phyloP scores from a whole-genome alignment of 2,113 vertebrate species.

The Istiophorus platypterus region DNA sequence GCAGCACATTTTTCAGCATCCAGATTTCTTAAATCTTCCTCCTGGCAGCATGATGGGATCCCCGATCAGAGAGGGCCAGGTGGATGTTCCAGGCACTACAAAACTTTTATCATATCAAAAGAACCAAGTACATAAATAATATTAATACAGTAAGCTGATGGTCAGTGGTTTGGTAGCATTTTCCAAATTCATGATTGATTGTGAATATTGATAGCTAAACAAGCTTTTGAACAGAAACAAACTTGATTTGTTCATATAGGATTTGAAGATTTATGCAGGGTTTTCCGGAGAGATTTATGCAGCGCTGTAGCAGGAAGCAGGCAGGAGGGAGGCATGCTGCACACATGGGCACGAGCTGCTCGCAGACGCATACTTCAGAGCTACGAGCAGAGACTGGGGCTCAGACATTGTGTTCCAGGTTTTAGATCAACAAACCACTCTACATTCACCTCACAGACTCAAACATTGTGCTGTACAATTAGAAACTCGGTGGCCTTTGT shows the following conservation, averaged over 20 bases:
- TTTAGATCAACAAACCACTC: slow-evolving; percentile 30
- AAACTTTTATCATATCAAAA: background rate
- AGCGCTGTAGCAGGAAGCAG: slow-evolving; percentile 42
- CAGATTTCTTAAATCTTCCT: slow-evolving; percentile 21
- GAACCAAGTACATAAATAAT: background rate
- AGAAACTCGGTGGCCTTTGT: slow-evolving; percentile 1
- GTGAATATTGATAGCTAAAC: background rate
- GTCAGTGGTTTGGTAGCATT: background rate
- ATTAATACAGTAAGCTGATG: background rate
- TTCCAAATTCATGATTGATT: slow-evolving; percentile 10
- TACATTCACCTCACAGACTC: background rate
- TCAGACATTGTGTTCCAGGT: background rate
- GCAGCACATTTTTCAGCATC: slow-evolving; percentile 29
- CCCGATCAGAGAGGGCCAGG: background rate
- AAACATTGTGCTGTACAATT: slow-evolving; percentile 6
- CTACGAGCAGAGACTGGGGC: background rate
- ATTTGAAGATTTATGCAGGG: slow-evolving; percentile 18
- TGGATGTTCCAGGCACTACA: slow-evolving; percentile 14
- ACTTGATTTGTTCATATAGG: background rate
- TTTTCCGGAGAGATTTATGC: slow-evolving; percentile 48
- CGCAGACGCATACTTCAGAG: slow-evolving; percentile 21
- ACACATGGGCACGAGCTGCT: slow-evolving; percentile 64
- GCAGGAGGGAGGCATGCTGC: slow-evolving; percentile 40
- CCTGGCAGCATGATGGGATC: slow-evolving; percentile 18
- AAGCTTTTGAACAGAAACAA: slow-evolving; percentile 34